Base-by-base conservation (phyloP, 2,888 invertebrate genomes). In the Noctua pronuba region DNA sequence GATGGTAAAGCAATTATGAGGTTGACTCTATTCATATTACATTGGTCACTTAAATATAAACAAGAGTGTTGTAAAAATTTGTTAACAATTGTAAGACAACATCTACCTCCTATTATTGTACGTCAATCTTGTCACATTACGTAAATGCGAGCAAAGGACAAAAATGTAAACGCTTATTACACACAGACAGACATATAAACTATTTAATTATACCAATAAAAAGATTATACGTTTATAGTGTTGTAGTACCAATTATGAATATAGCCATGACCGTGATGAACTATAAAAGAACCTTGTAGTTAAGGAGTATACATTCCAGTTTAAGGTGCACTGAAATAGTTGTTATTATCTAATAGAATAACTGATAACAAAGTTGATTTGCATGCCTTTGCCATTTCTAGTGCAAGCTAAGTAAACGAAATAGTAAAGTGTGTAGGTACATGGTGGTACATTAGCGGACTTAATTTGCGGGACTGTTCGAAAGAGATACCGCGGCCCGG, bases 231-330 rank as follows among this genome's bases (percentile, higher is more conserved):
- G 31, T 66, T 46, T 11, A 16, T 60, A 64, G 41, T 31, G 58
- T 60, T 52, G 18, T 41, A 16, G 28, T 41, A 73, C 24, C 62
- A 58, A 80, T 70, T 65, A 41, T 35, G n/a, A 0, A 24, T 73
- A 11, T 73, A 52, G 21, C 85, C 70, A 8, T 84, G 85, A 80
- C 85, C 80, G 55, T 84, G 80, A 7, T 49, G 52, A 84, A 69
- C 64, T n/a, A 84, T 18, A 41, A 35, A 16, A 24, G 8, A 21
- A 8, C 55, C 67, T 66, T 80, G n/a, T 24, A 67, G 0, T 80
- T 79, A 80, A 80, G 84, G 38, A 21, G 84, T 21, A 31, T 75
- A 7, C 28, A n/a, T 78, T 46, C 16, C 16, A n/a, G n/a, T n/a
- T 16, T 65, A 16, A 16, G 7, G 2, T 16, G 24, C 0, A 1